These are phyloP conservation scores for Embiotoca jacksoni DNA, from an alignment of 2,113 vertebrate genomes.

Conservation along the genomic window DNA sequence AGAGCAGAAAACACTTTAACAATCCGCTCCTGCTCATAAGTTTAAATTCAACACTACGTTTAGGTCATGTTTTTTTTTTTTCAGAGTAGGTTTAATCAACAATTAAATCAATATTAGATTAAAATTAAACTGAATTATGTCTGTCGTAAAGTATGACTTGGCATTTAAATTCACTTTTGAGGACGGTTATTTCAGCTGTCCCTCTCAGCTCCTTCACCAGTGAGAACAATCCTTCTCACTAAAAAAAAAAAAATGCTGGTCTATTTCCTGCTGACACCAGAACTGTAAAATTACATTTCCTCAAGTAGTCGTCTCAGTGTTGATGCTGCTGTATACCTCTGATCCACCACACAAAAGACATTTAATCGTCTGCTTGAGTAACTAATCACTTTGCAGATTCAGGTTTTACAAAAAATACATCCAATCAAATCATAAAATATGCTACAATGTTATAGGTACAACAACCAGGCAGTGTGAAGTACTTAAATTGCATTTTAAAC, in stretches of 20 bases:
- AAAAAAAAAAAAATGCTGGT: neutral
- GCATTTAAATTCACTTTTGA: neutral
- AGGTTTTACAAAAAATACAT: neutral
- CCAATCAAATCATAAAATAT: neutral
- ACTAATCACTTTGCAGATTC: neutral
- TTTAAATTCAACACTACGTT: constrained; percentile 8
- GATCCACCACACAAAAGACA: neutral
- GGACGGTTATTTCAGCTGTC: neutral
- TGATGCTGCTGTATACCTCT: neutral
- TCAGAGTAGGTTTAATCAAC: neutral
- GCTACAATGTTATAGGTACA: neutral
- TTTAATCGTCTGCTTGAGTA: neutral
- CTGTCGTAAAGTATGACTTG: neutral
- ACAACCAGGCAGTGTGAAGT: neutral
- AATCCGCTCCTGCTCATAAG: neutral
- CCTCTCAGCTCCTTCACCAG: neutral
- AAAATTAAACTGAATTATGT: constrained; percentile 1
- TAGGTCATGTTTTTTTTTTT: neutral
- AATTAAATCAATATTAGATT: neutral
- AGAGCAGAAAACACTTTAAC: neutral
- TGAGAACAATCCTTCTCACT: neutral
- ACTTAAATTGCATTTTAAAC: neutral
- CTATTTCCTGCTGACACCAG: neutral
- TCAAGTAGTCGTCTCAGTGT: neutral
- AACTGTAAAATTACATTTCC: constrained; percentile 1